Conservation (phyloP, 2,113 vertebrate species). For the Psittacus erithacus region DNA sequence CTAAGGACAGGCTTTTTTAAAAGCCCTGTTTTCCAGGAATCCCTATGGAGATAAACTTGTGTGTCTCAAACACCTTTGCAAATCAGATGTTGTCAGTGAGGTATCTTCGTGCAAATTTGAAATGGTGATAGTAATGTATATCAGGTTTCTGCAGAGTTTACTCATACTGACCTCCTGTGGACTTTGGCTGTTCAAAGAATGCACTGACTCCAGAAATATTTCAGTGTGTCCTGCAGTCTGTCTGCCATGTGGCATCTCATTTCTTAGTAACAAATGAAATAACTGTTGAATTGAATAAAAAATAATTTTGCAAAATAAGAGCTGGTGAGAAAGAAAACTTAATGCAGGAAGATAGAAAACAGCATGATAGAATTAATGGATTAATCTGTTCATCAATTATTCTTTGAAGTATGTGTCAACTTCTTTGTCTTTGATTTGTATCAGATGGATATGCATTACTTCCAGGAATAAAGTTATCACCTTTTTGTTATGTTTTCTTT, state of each 20-base stretch:
- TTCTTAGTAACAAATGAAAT: background rate
- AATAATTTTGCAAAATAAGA: background rate
- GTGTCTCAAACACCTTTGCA: background rate
- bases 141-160: background rate
- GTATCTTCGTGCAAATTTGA: background rate
- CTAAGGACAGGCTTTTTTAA: background rate
- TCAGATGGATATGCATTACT: background rate
- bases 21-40: background rate
- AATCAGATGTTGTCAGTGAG: background rate
- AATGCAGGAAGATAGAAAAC: background rate
- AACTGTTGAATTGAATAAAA: background rate
- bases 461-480: background rate
- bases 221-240: fast-evolving
- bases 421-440: constrained; percentile 4
- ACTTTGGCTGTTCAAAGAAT: background rate
- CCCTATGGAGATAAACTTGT: background rate
- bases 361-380: background rate
- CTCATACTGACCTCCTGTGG: background rate
- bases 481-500: background rate
- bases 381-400: background rate
- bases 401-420: background rate
- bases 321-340: background rate
- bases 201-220: background rate
- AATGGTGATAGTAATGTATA: background rate
- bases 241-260: background rate